Evolutionary conservation across 2,797 vertebrate genomes (phyloP).

Genomic region (Sus cebifrons): DNA sequence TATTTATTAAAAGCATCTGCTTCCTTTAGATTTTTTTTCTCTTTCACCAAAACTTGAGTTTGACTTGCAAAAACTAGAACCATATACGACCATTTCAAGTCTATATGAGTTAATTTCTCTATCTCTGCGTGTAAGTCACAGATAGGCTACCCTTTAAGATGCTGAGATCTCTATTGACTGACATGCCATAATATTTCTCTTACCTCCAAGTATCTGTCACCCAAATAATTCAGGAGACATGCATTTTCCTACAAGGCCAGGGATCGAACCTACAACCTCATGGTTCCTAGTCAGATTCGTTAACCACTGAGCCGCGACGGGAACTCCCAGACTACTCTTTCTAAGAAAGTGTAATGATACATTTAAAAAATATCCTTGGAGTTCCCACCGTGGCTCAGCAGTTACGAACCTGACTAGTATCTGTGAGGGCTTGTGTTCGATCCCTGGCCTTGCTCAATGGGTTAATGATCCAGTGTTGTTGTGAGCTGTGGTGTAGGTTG

Average conservation of each 20-base stretch:
- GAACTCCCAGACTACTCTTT: background rate
- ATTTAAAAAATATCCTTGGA: background rate
- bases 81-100: background rate
- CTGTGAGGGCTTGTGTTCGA: no score
- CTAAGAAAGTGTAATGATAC: constrained; percentile 14
- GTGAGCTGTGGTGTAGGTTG: no score
- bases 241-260: background rate
- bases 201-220: background rate
- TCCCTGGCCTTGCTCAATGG: no score
- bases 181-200: background rate
- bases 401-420: no score
- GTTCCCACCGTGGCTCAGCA: no score
- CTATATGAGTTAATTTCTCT: background rate
- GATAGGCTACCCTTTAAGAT: background rate
- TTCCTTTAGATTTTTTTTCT: constrained; percentile 39
- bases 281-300: no score
- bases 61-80: constrained; percentile 32
- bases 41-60: background rate
- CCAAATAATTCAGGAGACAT: background rate
- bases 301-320: no score
- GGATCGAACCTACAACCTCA: no score
- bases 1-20: background rate
- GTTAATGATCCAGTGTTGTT: no score
- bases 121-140: background rate
- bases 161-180: background rate